Conservation (phyloP, 2,888 invertebrate genomes). For the Elmis aenea region DNA sequence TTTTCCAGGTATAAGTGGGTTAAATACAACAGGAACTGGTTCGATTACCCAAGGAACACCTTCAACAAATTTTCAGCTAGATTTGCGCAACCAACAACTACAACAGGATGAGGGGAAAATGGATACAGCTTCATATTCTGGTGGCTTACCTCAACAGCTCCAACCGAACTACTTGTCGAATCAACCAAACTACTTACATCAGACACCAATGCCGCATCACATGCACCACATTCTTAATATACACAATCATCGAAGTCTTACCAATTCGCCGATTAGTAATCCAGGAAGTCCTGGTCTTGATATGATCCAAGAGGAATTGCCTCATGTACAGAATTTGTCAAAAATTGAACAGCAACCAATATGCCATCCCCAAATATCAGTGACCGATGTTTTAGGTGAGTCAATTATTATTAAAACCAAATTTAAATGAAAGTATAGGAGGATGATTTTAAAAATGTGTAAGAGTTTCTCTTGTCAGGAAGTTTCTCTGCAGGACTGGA, state of each 20-base stretch:
- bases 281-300: conserved; percentile 65
- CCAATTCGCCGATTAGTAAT: conserved; percentile 59
- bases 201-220: conserved; percentile 29
- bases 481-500: too few relatives aligned
- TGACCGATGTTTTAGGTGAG: conserved; percentile 81
- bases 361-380: conserved; percentile 78
- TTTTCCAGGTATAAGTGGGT: conserved; percentile 62
- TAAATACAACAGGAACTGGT: conserved; percentile 63
- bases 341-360: conserved; percentile 38
- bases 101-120: conserved; percentile 46
- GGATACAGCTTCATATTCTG: conserved; percentile 38
- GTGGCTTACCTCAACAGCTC: conserved; percentile 11
- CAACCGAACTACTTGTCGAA: conserved; percentile 22
- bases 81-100: conserved; percentile 33
- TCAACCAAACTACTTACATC: conserved; percentile 30
- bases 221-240: conserved; percentile 45
- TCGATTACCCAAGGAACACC: conserved; percentile 74
- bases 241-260: conserved; percentile 53
- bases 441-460: too few relatives aligned
- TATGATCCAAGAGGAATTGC: conserved; percentile 74
- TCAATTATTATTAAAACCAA: too few relatives aligned
- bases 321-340: conserved; percentile 47
- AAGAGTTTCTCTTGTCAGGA: too few relatives aligned
- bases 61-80: conserved; percentile 39
- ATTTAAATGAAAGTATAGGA: too few relatives aligned